Evolutionary conservation across 2,888 invertebrate genomes (phyloP), one percentile per base, ranked within the genome.

Genomic region (Trissolcus brochymenae): DNA sequence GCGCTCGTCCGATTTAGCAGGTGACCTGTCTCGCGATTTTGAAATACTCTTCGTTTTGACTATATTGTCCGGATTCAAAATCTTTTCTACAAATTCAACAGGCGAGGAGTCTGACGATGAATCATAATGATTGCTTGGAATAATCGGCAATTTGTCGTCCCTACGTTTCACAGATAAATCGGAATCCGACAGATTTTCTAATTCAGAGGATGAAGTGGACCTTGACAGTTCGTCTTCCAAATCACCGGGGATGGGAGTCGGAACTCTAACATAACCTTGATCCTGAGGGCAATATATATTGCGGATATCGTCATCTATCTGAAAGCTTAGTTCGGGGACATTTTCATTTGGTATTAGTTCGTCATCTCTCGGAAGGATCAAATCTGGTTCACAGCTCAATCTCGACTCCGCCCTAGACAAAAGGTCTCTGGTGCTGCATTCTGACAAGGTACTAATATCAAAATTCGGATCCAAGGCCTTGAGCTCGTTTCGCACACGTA

Each of bases 191-290:
- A 84, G 84, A 4, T 82, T 78, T 2, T 83, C 85, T 4, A 81
- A 68, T 7, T 85, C 84, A 65, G 84, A 84, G 2, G 85, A 86
- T 0, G 76, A 79, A 0, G 82, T 82, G 1, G 83, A 83, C 6
- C 78, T 76, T 3, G 84, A 83, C 0, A 81, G 21, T 25, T 85
- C 83, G 4, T 85, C 83, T 0, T 82, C 82, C n/a, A 82, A 29
- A 13, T 74, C 77, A 43, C 82, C 75, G 2, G 88, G 87, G 29
- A 88, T 85, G 2, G 88, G 88, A 0, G 87, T 88, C 0, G 87
- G 85, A 16, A 87, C 14, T 72, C 87, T 81, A 19, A 87, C 83
- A 40, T 87, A 87, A 6, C 79, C 80, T 1, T 84, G 84, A 6
- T 78, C 67, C 76, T 67, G 17, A 59, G 71, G 79, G 43, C 73